Evolutionary conservation across 2,113 vertebrate species (phyloP).

Genomic region (Nycticorax nycticorax): DNA sequence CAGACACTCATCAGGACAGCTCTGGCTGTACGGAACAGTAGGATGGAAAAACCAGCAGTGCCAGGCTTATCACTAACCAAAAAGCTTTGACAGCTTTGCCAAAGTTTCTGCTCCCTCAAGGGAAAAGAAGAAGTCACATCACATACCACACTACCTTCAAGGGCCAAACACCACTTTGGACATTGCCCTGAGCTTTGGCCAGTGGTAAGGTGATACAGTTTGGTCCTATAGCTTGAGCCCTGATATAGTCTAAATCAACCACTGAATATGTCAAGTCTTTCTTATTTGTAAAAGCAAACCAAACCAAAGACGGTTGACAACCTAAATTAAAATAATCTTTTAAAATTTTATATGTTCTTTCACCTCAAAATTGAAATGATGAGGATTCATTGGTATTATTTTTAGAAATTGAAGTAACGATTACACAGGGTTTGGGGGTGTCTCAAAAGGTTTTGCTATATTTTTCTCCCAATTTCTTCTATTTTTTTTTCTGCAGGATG

Average conservation of each 20-base stretch:
- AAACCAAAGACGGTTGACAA: background rate
- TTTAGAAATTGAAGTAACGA: background rate
- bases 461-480: background rate
- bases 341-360: background rate
- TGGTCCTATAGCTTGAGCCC: background rate
- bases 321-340: background rate
- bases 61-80: background rate
- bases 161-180: background rate
- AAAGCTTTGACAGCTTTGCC: background rate
- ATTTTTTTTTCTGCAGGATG: background rate
- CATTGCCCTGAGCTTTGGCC: background rate
- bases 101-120: background rate
- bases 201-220: background rate
- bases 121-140: background rate
- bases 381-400: background rate
- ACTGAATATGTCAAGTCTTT: background rate
- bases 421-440: background rate
- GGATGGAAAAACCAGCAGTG: background rate
- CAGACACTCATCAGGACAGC: fast-evolving
- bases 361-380: background rate
- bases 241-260: background rate
- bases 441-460: background rate
- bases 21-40: background rate
- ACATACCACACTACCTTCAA: background rate
- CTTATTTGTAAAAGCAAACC: background rate